phyloP scores from a whole-genome alignment of 2,113 vertebrate species.

The Mugil cephalus region DNA sequence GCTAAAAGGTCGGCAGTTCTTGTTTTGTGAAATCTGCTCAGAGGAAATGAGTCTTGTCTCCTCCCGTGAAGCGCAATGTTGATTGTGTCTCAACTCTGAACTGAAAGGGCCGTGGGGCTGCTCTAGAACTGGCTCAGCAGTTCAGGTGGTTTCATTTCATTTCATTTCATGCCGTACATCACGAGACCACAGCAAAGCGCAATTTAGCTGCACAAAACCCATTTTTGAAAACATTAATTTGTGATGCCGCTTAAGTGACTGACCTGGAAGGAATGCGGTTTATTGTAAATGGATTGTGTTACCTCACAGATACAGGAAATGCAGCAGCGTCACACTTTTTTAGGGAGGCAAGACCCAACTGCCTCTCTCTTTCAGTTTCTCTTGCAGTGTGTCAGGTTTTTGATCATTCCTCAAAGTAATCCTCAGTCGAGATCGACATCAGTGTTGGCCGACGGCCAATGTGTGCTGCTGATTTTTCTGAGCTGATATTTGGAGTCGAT shows the following conservation, averaged over 20 bases:
- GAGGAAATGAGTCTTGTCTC: slow-evolving; percentile 4
- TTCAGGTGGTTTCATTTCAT: background rate
- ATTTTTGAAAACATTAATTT: slow-evolving; percentile 45
- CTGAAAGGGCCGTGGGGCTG: background rate
- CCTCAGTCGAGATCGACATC: too few species aligned
- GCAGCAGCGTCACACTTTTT: slow-evolving; percentile 23
- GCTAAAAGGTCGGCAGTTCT: background rate
- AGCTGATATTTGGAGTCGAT: too few species aligned
- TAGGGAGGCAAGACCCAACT: slow-evolving; percentile 32
- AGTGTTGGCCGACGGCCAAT: too few species aligned
- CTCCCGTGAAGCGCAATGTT: background rate
- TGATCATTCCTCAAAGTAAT: too few species aligned
- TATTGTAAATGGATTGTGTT: slow-evolving; percentile 55
- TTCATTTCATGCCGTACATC: background rate
- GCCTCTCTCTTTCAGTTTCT: slow-evolving; percentile 3
- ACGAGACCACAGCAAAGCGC: slow-evolving; percentile 1
- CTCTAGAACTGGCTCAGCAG: background rate
- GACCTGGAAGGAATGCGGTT: slow-evolving; percentile 66
- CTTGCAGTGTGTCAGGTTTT: background rate
- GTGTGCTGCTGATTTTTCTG: too few species aligned
- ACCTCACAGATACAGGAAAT: slow-evolving; percentile 42
- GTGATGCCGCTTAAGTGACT: slow-evolving; percentile 36
- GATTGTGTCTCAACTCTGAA: background rate
- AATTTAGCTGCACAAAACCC: background rate
- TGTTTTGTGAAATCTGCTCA: background rate